Evolutionary conservation across 2,113 vertebrate species (phyloP).

Genomic region (Nesogale talazaci): DNA sequence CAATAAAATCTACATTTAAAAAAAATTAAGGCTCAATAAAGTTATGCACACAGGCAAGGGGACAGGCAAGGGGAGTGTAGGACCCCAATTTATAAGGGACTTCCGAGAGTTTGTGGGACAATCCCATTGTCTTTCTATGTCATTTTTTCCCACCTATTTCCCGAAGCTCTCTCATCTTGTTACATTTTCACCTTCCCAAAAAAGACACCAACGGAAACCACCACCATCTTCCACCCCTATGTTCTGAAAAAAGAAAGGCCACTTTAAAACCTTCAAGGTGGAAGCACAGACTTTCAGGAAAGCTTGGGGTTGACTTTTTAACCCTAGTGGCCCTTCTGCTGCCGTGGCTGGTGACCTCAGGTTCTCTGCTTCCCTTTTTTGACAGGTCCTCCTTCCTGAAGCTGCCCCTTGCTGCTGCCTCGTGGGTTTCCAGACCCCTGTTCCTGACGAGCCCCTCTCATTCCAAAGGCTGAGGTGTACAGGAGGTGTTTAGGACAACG

Average conservation of each 20-base stretch:
- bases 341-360: not conserved
- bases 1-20: too few relatives aligned
- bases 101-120: too few relatives aligned
- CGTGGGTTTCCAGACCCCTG: not conserved
- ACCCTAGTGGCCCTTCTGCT: not conserved
- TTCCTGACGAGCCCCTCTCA: too few relatives aligned
- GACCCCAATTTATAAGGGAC: not conserved
- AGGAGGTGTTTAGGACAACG: not conserved
- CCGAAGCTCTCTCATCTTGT: too few relatives aligned
- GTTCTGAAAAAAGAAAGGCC: constrained; percentile 21
- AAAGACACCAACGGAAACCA: constrained; percentile 2
- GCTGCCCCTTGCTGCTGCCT: not conserved
- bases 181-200: constrained; percentile 37
- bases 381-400: not conserved
- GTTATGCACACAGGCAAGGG: constrained; percentile 17
- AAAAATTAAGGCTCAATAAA: not conserved
- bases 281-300: not conserved
- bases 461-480: too few relatives aligned
- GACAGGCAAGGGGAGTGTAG: not conserved
- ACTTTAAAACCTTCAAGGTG: not conserved
- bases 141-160: too few relatives aligned
- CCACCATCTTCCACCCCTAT: not conserved
- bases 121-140: too few relatives aligned
- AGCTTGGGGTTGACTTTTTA: not conserved
- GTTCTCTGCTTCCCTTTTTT: not conserved